phyloP scores from a whole-genome alignment of 2,888 invertebrate genomes.

The Hipparchia sbordonii region DNA sequence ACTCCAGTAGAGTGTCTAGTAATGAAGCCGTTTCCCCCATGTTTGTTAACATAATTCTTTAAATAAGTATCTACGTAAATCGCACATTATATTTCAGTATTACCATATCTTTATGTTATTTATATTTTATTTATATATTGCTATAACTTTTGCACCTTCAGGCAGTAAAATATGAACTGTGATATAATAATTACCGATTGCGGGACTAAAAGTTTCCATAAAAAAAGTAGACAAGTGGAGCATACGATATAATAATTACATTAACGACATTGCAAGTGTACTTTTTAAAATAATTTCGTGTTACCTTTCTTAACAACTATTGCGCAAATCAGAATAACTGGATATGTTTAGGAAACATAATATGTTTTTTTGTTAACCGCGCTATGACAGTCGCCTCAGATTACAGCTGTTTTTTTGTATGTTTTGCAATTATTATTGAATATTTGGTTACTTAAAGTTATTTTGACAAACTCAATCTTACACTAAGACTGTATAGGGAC shows the following conservation, averaged over 20 bases:
- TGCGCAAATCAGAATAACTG: conserved; percentile 31
- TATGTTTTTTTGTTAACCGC: conserved; percentile 26
- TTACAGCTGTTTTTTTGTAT: conserved; percentile 23
- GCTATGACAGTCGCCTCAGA: conserved; percentile 19
- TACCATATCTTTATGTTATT: no score
- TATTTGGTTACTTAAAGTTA: conserved; percentile 12
- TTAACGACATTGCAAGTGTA: conserved; percentile 22
- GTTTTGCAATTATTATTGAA: conserved; percentile 27
- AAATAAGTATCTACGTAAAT: background rate
- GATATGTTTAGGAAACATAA: conserved; percentile 34
- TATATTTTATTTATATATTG: no score
- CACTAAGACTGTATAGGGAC: no score
- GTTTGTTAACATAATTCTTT: background rate
- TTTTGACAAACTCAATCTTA: background rate
- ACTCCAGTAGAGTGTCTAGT: conserved; percentile 1
- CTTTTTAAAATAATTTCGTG: conserved; percentile 15
- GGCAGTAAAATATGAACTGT: no score
- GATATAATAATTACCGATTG: background rate
- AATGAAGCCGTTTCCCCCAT: conserved; percentile 20
- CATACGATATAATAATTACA: conserved; percentile 17
- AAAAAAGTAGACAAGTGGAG: conserved; percentile 17
- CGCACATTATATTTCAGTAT: background rate
- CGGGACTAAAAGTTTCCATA: background rate
- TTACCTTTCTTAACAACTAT: conserved; percentile 28
- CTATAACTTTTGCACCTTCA: no score